A percentile compares a stretch with the other conserved stretches of the same genome.
Conservation (phyloP, 2,888 invertebrate genomes). For the Epiperipatus broadwayi region DNA sequence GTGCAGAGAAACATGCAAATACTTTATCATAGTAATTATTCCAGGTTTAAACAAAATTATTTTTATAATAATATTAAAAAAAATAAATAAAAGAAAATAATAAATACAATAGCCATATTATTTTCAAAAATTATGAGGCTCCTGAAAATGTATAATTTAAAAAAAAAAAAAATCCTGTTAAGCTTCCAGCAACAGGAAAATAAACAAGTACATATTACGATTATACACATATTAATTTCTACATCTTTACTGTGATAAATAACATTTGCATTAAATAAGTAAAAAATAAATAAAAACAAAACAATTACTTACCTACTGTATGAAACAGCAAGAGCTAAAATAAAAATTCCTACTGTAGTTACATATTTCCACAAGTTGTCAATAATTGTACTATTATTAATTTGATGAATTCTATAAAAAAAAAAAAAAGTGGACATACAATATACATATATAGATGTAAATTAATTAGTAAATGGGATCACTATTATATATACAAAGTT, state of each 20-base stretch:
- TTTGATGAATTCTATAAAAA: constrained; percentile 49
- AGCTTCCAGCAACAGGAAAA: too few relatives aligned
- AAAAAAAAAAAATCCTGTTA: too few relatives aligned
- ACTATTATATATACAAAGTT: constrained; percentile 6
- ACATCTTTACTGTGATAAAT: constrained; percentile 77
- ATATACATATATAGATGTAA: constrained; percentile 15
- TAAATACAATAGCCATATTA: too few relatives aligned
- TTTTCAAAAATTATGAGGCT: too few relatives aligned
- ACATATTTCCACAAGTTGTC: constrained; percentile 44
- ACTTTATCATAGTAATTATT: too few relatives aligned
- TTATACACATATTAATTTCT: too few relatives aligned
- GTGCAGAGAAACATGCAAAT: too few relatives aligned
- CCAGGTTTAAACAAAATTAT: too few relatives aligned
- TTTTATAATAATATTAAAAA: too few relatives aligned
- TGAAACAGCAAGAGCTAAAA: constrained; percentile 22
- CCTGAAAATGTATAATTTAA: too few relatives aligned
- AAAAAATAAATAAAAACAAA: constrained; percentile 14
- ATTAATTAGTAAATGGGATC: background rate
- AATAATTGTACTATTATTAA: constrained; percentile 54
- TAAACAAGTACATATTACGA: too few relatives aligned
- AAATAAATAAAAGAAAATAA: too few relatives aligned
- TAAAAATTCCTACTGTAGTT: constrained; percentile 20
- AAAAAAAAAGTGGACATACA: constrained; percentile 14
- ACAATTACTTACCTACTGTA: constrained; percentile 26
- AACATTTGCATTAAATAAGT: constrained; percentile 53